Evolutionary conservation across 1,140 invertebrate genomes (phyloP).

Genomic region (Hermetia illucens): DNA sequence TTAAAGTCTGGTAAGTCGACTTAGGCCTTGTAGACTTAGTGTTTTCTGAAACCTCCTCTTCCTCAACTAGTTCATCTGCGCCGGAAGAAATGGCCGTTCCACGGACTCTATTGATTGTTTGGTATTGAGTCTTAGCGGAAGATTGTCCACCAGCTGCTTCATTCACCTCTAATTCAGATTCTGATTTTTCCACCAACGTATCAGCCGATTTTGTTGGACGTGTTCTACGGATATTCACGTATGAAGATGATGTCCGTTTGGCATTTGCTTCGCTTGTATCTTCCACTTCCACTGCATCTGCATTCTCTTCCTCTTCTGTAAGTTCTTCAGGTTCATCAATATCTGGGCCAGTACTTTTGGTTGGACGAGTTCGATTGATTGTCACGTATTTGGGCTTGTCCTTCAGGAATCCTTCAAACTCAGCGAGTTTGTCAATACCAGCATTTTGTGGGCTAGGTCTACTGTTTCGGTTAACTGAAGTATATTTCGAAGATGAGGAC

Average conservation of each 20-base stretch:
- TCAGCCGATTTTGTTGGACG: constrained; percentile 37
- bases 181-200: too few species aligned
- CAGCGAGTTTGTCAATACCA: constrained; percentile 40
- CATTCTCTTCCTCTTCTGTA: constrained; percentile 24
- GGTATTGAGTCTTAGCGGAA: constrained; percentile 36
- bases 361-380: constrained; percentile 33
- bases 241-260: constrained; percentile 35
- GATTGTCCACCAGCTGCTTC: constrained; percentile 10
- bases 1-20: too few species aligned
- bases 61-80: constrained; percentile 4
- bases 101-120: constrained; percentile 32
- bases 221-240: constrained; percentile 48
- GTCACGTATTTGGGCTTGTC: constrained; percentile 35
- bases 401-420: constrained; percentile 34
- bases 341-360: constrained; percentile 9
- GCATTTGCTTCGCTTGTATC: constrained; percentile 11
- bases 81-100: constrained; percentile 20
- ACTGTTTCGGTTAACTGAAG: constrained; percentile 36
- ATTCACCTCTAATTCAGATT: too few species aligned
- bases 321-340: constrained; percentile 21
- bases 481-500: constrained; percentile 29
- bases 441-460: constrained; percentile 55
- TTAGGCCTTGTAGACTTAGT: too few species aligned
- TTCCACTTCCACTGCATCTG: constrained; percentile 22
- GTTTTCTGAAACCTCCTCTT: constrained; percentile 6